Conservation (phyloP, 2,888 invertebrate species). For the Plagiodera versicolora region DNA sequence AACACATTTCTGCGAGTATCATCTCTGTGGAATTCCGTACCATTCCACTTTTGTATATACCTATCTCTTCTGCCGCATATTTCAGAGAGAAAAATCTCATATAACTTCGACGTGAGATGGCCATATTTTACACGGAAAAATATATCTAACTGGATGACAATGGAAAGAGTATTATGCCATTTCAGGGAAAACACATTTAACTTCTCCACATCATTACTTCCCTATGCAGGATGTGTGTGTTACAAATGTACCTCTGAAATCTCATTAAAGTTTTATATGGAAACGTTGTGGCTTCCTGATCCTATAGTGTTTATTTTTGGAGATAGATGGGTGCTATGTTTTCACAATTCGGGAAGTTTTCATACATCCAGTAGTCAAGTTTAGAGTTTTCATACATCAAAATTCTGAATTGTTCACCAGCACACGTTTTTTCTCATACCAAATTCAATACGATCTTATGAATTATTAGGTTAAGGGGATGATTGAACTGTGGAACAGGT, state of each 20-base stretch:
- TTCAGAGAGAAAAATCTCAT: background rate
- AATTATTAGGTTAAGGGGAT: no score
- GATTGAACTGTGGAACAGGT: no score
- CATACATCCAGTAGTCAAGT: no score
- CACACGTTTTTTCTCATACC: no score
- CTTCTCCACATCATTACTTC: slow-evolving; percentile 36
- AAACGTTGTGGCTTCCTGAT: background rate
- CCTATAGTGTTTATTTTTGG: slow-evolving; percentile 3
- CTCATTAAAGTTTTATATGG: slow-evolving; percentile 25
- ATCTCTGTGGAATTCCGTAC: background rate
- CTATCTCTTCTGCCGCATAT: background rate
- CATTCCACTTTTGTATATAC: background rate
- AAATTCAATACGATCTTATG: no score
- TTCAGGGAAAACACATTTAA: slow-evolving; percentile 35
- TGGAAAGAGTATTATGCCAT: slow-evolving; percentile 21
- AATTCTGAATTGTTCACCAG: no score
- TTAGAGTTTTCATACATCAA: no score
- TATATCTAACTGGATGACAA: slow-evolving; percentile 20
- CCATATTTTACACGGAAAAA: slow-evolving; percentile 3
- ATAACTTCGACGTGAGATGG: background rate
- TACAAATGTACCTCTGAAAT: slow-evolving; percentile 27
- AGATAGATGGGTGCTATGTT: background rate
- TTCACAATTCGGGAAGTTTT: background rate
- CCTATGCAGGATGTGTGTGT: slow-evolving; percentile 23
- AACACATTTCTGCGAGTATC: background rate